These are phyloP conservation scores for Leiothrix lutea DNA, from an alignment of 2,113 vertebrate genomes.

Conservation along the genomic window DNA sequence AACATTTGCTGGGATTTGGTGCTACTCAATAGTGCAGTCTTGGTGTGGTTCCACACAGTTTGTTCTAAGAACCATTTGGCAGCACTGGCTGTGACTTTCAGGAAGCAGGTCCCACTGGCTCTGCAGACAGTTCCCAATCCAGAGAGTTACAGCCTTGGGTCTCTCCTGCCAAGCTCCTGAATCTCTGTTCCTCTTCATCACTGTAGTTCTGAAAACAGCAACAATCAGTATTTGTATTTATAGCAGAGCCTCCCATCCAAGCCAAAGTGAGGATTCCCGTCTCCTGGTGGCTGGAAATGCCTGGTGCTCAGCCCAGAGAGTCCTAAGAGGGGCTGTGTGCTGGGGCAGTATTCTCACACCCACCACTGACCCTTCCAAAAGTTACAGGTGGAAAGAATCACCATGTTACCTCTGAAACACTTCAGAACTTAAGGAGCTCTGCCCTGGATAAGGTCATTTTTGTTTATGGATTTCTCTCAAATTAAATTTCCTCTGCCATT, in stretches of 20 bases:
- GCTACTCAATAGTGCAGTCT: neutral
- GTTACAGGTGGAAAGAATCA: neutral
- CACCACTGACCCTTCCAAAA: neutral
- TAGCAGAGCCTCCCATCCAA: neutral
- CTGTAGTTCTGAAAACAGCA: neutral
- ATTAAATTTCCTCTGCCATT: neutral
- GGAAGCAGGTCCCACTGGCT: neutral
- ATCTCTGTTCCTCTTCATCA: neutral
- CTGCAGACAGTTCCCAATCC: neutral
- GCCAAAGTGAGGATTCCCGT: neutral
- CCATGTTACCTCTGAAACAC: neutral
- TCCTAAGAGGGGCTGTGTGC: neutral
- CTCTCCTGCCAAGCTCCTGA: neutral
- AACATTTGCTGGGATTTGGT: neutral
- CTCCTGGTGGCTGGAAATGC: neutral
- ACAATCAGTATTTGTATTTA: neutral
- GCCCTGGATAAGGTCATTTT: neutral
- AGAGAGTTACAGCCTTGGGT: neutral
- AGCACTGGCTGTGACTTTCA: rapidly evolving
- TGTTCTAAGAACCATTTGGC: neutral
- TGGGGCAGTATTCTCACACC: neutral
- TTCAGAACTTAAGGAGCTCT: neutral
- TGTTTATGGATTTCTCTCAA: neutral
- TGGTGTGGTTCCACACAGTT: neutral
- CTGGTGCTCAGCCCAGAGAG: neutral